These are phyloP conservation scores for Sisyra terminalis DNA, from an alignment of 2,888 invertebrate genomes.

Conservation along the genomic window DNA sequence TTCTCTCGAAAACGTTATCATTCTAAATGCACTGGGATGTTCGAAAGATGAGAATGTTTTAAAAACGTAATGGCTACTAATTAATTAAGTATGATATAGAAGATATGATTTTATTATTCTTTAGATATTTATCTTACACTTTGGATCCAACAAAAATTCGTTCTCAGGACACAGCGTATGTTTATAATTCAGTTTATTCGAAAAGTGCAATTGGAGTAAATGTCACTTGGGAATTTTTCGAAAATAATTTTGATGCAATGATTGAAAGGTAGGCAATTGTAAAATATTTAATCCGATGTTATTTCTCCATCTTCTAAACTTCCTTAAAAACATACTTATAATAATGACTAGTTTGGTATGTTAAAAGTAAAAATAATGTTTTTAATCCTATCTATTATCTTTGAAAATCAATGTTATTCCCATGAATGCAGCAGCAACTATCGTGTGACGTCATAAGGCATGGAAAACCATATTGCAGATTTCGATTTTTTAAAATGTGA, in stretches of 20 bases:
- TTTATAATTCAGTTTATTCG: conserved; percentile 30
- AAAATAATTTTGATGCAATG: conserved; percentile 24
- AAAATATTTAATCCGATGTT: no score
- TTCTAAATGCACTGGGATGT: conserved; percentile 53
- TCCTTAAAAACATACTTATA: no score
- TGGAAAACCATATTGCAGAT: no score
- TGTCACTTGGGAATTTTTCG: conserved; percentile 33
- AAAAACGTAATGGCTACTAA: conserved; percentile 26
- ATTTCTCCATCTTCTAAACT: no score
- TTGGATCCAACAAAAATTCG: conserved; percentile 24
- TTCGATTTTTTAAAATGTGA: no score
- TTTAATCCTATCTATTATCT: no score
- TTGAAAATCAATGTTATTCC: no score
- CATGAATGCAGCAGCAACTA: no score
- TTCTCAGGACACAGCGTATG: conserved; percentile 27
- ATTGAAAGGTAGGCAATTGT: conserved; percentile 15
- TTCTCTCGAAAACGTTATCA: conserved; percentile 48
- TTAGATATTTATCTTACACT: conserved; percentile 18
- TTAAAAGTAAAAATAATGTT: no score
- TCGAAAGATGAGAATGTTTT: conserved; percentile 36
- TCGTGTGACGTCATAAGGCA: no score
- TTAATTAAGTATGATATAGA: not conserved
- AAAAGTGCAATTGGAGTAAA: conserved; percentile 35
- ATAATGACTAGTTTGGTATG: no score
- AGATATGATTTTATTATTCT: conserved; percentile 1